phyloP scores from a whole-genome alignment of 2,888 invertebrate genomes.

The Exocentrus adspersus region DNA sequence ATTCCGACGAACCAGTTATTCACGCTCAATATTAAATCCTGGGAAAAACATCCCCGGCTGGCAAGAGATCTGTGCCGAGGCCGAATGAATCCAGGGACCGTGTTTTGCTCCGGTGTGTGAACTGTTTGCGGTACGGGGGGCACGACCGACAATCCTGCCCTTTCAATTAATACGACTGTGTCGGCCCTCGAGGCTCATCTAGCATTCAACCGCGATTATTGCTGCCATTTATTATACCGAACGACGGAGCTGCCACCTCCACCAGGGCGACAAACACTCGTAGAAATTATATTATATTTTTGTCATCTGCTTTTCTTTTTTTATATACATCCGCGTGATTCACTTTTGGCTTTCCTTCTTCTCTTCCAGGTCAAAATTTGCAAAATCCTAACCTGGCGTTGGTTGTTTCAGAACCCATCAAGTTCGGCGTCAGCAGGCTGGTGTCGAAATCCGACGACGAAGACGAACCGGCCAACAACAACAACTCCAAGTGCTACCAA shows the following conservation, averaged over 20 bases:
- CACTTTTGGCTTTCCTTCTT: no score
- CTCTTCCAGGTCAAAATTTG: no score
- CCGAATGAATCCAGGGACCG: slow-evolving; percentile 71
- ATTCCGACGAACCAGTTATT: slow-evolving; percentile 16
- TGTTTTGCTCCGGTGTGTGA: slow-evolving; percentile 72
- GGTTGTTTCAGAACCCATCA: slow-evolving; percentile 77
- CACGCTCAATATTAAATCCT: slow-evolving; percentile 21
- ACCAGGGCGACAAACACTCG: no score
- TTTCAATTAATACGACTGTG: slow-evolving; percentile 61
- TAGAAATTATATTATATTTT: no score
- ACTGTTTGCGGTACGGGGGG: slow-evolving; percentile 68
- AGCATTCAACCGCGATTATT: slow-evolving; percentile 40
- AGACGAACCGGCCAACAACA: slow-evolving; percentile 69
- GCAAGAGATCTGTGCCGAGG: slow-evolving; percentile 49
- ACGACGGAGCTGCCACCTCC: not conserved
- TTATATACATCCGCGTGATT: no score
- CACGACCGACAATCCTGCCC: slow-evolving; percentile 59
- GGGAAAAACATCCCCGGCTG: slow-evolving; percentile 14
- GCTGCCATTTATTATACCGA: slow-evolving; percentile 36
- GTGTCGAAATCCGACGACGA: slow-evolving; percentile 72
- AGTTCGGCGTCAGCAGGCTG: slow-evolving; percentile 85
- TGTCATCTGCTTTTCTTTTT: no score
- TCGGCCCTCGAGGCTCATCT: slow-evolving; percentile 43
- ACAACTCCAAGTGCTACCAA: slow-evolving; percentile 63
- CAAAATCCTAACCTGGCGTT: no score